phyloP scores from a whole-genome alignment of 2,113 vertebrate species.

The Rana temporaria region DNA sequence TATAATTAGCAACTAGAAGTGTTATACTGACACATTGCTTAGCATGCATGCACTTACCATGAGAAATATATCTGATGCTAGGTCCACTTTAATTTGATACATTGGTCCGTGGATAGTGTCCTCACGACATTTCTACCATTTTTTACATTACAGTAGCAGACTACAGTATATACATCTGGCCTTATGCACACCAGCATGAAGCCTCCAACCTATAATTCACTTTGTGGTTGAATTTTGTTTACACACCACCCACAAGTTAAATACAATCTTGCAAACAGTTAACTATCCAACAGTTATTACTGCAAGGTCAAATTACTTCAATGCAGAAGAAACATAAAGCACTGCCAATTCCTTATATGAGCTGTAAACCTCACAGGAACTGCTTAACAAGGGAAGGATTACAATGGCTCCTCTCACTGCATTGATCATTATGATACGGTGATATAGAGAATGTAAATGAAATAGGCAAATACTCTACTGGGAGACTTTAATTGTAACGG shows the following conservation, averaged over 20 bases:
- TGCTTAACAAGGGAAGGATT: slow-evolving; percentile 20
- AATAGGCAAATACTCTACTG: not conserved
- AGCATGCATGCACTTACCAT: too few relatives aligned
- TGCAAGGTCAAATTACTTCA: slow-evolving; percentile 48
- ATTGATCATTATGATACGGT: slow-evolving; percentile 20
- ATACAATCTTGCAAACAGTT: slow-evolving; percentile 12
- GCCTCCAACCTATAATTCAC: not conserved
- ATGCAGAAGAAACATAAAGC: slow-evolving; percentile 31
- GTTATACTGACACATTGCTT: too few relatives aligned
- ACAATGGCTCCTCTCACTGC: slow-evolving; percentile 25
- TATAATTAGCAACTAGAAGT: too few relatives aligned
- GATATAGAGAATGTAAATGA: not conserved
- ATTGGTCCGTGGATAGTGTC: too few relatives aligned
- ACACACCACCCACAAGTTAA: slow-evolving; percentile 55
- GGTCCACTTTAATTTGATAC: too few relatives aligned
- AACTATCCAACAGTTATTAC: slow-evolving; percentile 45
- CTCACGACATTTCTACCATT: too few relatives aligned
- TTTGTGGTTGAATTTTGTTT: slow-evolving; percentile 49
- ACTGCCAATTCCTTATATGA: slow-evolving; percentile 47
- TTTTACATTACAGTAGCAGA: not conserved
- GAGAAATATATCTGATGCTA: too few relatives aligned
- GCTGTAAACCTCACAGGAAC: slow-evolving; percentile 46
- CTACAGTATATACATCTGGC: not conserved
- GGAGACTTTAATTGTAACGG: not conserved
- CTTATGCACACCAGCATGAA: not conserved